phyloP scores from a whole-genome alignment of 1,140 invertebrate species.

The Homarus americanus region DNA sequence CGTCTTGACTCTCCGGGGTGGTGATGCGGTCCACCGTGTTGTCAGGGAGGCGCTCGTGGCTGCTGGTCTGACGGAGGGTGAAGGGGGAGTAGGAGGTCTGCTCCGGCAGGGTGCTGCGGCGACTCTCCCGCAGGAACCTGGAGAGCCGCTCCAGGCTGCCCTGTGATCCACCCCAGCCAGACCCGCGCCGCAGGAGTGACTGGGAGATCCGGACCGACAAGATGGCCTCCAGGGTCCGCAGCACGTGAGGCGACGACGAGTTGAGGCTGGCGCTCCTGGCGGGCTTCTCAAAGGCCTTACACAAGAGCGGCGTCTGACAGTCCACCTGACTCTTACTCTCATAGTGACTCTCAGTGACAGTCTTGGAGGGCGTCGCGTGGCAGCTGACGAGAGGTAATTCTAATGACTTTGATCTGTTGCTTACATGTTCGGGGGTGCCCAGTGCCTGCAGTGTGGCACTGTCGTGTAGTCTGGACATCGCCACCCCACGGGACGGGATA shows the following conservation, averaged over 20 bases:
- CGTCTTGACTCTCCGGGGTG: constrained; percentile 5
- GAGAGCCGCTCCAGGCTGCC: constrained; percentile 56
- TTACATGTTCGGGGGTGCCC: constrained; percentile 1
- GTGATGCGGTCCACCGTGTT: neutral
- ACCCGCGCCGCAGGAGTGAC: constrained; percentile 49
- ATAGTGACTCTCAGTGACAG: neutral
- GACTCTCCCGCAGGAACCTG: constrained; percentile 48
- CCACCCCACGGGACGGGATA: constrained; percentile 27
- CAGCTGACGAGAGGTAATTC: constrained; percentile 22
- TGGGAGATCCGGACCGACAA: constrained; percentile 70
- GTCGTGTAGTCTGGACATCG: neutral
- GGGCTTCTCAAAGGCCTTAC: constrained; percentile 72
- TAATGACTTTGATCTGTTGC: constrained; percentile 44
- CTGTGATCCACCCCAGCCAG: constrained; percentile 57
- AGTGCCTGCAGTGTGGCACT: neutral
- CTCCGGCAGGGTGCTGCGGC: constrained; percentile 14
- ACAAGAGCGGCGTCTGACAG: constrained; percentile 67
- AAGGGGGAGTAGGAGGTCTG: constrained; percentile 1
- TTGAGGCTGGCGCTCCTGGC: constrained; percentile 59
- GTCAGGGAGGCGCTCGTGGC: neutral
- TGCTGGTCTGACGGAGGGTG: neutral
- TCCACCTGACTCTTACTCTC: constrained; percentile 38
- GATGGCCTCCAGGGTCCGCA: constrained; percentile 71
- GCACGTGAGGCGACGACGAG: constrained; percentile 66
- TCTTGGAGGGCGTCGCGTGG: neutral